phyloP scores from a whole-genome alignment of 2,797 vertebrate genomes.

The Bradypus variegatus region DNA sequence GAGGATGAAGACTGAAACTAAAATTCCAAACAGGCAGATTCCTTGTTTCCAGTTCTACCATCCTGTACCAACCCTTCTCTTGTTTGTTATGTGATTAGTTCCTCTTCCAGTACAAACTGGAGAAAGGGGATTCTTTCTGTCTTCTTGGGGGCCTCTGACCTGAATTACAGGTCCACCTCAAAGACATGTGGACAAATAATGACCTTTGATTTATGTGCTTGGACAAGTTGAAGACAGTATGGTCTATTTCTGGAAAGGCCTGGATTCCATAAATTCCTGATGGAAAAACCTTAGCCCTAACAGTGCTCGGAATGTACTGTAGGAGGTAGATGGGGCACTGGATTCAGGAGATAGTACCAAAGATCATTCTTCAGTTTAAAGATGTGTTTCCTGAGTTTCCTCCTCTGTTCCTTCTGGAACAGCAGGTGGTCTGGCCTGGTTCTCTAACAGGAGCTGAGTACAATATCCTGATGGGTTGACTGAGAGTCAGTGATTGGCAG shows the following conservation, averaged over 20 bases:
- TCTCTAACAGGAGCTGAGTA: background rate
- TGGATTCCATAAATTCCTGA: background rate
- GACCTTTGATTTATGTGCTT: background rate
- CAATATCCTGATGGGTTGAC: background rate
- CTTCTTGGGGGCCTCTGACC: background rate
- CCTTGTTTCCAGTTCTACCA: background rate
- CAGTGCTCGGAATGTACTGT: background rate
- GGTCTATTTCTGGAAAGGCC: background rate
- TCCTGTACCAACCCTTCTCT: too few relatives aligned
- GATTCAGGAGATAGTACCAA: background rate
- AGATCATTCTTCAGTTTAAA: conserved; percentile 19
- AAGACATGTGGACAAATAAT: background rate
- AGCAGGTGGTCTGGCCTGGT: conserved; percentile 17
- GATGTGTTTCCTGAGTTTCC: background rate
- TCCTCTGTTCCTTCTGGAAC: background rate
- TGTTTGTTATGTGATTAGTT: background rate
- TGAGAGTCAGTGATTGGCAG: background rate
- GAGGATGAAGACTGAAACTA: background rate
- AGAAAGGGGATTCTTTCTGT: background rate
- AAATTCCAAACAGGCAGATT: background rate
- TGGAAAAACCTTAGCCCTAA: background rate
- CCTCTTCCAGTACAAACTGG: background rate
- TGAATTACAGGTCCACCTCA: background rate
- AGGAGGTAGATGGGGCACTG: background rate
- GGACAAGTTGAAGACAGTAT: background rate